These are phyloP conservation scores for Xerus inauris DNA, from an alignment of 2,113 vertebrate genomes.

Conservation along the genomic window DNA sequence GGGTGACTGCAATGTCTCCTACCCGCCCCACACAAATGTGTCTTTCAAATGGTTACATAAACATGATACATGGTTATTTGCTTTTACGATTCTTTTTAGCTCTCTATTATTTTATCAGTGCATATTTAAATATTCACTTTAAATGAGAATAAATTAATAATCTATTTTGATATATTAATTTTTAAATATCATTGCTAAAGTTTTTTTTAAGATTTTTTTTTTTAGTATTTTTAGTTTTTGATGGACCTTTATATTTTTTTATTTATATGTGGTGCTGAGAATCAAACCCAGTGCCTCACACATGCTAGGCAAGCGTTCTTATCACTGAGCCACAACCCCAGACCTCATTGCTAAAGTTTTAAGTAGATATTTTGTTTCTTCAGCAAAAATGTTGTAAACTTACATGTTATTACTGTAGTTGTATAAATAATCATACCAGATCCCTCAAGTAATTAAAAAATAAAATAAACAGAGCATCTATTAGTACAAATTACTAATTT, in stretches of 20 bases:
- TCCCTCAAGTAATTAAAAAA: conserved; percentile 84
- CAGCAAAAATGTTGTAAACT: conserved; percentile 69
- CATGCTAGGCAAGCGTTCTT: too few relatives aligned
- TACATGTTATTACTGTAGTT: conserved; percentile 78
- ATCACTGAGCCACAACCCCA: too few relatives aligned
- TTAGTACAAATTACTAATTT: conserved; percentile 83
- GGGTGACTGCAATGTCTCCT: background rate
- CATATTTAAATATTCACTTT: background rate
- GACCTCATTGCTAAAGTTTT: too few relatives aligned
- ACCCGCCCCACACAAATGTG: background rate
- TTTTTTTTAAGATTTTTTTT: too few relatives aligned
- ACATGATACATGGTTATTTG: background rate
- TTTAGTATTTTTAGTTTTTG: too few relatives aligned
- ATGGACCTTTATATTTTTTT: too few relatives aligned
- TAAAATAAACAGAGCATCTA: conserved; percentile 82
- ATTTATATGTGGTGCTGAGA: too few relatives aligned
- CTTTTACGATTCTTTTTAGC: background rate
- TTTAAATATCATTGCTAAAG: conserved; percentile 67
- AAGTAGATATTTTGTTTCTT: conserved; percentile 53
- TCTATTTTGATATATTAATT: conserved; percentile 61
- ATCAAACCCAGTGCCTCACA: too few relatives aligned
- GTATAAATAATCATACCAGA: conserved; percentile 79
- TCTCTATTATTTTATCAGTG: background rate
- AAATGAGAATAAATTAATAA: background rate
- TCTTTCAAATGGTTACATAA: background rate